These are phyloP conservation scores for Butorides virescens DNA, from an alignment of 2,113 vertebrate genomes.

Conservation along the genomic window DNA sequence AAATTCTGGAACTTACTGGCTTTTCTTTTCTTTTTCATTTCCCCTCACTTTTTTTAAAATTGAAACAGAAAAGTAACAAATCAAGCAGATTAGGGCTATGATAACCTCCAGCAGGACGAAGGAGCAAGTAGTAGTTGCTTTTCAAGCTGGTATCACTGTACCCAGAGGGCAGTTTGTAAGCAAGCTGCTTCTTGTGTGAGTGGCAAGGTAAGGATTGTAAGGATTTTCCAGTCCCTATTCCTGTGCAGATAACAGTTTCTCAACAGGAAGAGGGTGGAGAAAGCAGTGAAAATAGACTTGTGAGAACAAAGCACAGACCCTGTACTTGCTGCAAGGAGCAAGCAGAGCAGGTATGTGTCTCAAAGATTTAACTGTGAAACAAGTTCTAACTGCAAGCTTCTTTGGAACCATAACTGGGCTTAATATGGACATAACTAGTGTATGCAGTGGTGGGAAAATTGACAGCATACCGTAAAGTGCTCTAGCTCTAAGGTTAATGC, in stretches of 20 bases:
- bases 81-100: not conserved
- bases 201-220: not conserved
- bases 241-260: not conserved
- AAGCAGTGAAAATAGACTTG: not conserved
- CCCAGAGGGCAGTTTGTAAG: not conserved
- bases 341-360: not conserved
- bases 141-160: not conserved
- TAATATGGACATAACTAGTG: accelerated
- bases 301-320: accelerated
- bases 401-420: not conserved
- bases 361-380: not conserved
- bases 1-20: not conserved
- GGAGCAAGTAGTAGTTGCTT: not conserved
- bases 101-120: not conserved
- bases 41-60: not conserved
- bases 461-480: not conserved
- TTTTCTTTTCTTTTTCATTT: not conserved
- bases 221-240: not conserved
- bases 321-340: not conserved
- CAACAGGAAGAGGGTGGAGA: not conserved
- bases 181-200: not conserved
- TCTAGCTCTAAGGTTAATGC: not conserved
- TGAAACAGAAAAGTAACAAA: not conserved
- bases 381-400: not conserved
- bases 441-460: not conserved